phyloP scores from a whole-genome alignment of 1,140 invertebrate genomes.

The Atopsyche davidsoni region DNA sequence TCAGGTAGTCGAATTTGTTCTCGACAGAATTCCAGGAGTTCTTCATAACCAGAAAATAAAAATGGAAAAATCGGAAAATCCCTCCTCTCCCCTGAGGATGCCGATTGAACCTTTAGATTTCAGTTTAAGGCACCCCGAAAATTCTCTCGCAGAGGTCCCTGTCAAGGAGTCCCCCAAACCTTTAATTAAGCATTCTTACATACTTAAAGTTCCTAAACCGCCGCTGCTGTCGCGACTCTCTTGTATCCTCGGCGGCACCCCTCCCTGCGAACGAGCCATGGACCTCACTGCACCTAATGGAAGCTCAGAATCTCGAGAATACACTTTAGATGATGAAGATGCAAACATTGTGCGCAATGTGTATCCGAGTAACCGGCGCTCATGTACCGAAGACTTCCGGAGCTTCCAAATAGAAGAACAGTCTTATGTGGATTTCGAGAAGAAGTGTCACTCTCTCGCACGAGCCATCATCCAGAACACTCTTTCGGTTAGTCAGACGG shows the following conservation, averaged over 20 bases:
- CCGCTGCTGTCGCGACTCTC: too few relatives aligned
- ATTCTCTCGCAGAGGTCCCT: not conserved
- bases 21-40: slow-evolving; percentile 2
- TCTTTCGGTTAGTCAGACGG: slow-evolving; percentile 38
- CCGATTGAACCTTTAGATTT: slow-evolving; percentile 23
- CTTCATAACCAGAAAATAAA: not conserved
- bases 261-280: too few relatives aligned
- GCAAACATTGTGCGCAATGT: too few relatives aligned
- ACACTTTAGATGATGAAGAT: too few relatives aligned
- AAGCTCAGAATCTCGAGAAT: too few relatives aligned
- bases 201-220: slow-evolving; percentile 20
- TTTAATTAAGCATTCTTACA: slow-evolving; percentile 8
- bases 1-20: too few relatives aligned
- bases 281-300: too few relatives aligned
- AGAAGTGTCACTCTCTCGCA: slow-evolving; percentile 29
- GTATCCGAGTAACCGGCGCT: too few relatives aligned
- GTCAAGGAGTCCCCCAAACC: slow-evolving; percentile 7
- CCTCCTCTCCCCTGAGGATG: not conserved
- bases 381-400: too few relatives aligned
- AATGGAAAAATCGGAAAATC: not conserved
- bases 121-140: slow-evolving; percentile 18
- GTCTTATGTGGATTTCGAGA: slow-evolving; percentile 32
- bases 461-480: slow-evolving; percentile 40
- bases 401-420: slow-evolving; percentile 7
- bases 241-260: too few relatives aligned